These are phyloP conservation scores for Vulpes vulpes DNA, from an alignment of 2,113 vertebrate genomes.

Conservation along the genomic window DNA sequence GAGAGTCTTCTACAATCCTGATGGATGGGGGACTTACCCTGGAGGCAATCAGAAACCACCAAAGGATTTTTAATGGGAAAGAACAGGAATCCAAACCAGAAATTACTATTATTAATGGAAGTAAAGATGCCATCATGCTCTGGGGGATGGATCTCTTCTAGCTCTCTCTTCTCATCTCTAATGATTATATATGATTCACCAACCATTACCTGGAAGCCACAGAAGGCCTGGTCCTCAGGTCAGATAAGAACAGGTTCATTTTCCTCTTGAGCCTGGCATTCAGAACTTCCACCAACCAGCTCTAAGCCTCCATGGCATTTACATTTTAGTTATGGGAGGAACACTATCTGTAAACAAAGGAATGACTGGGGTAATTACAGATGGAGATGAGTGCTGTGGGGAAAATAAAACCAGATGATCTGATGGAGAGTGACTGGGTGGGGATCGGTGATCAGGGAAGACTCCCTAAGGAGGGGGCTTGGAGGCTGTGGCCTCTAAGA, in stretches of 20 bases:
- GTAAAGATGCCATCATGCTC: neutral
- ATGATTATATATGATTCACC: neutral
- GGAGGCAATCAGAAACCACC: neutral
- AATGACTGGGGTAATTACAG: neutral
- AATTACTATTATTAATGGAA: neutral
- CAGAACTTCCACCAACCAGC: neutral
- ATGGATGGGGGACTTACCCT: neutral
- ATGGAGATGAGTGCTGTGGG: neutral
- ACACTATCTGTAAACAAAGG: neutral
- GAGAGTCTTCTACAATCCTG: neutral
- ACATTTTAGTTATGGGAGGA: neutral
- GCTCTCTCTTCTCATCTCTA: neutral
- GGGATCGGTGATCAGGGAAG: neutral
- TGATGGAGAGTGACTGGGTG: neutral
- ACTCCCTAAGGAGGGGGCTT: neutral
- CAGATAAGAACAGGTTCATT: neutral
- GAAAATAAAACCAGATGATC: conserved; percentile 20
- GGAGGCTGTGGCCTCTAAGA: neutral
- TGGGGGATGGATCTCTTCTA: neutral
- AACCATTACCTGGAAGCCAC: neutral
- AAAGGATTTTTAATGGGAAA: neutral
- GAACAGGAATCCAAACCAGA: neutral
- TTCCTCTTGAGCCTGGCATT: neutral
- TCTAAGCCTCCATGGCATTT: neutral
- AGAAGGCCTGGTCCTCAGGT: neutral